Conservation (phyloP, 2,113 vertebrate genomes). For the Ranitomeya variabilis region DNA sequence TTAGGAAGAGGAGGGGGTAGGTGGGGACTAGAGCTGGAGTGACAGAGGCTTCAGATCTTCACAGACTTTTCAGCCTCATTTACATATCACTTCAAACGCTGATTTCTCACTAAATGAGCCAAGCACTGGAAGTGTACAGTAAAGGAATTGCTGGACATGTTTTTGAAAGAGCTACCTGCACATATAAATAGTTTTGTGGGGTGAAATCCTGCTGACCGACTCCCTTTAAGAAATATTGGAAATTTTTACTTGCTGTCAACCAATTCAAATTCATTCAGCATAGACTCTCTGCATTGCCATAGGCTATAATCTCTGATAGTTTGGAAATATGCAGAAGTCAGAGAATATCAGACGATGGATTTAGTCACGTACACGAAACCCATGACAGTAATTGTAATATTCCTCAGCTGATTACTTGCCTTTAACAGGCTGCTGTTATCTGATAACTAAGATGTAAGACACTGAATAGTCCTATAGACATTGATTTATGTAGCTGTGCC, state of each 20-base stretch:
- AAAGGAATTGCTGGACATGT: too few species aligned
- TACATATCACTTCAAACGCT: too few species aligned
- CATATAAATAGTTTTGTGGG: too few species aligned
- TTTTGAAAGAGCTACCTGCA: too few species aligned
- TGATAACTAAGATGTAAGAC: too few species aligned
- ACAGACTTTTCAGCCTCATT: too few species aligned
- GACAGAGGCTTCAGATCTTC: too few species aligned
- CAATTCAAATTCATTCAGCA: not conserved
- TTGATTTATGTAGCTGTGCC: not conserved
- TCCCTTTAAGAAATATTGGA: not conserved
- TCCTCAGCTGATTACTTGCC: not conserved
- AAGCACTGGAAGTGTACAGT: too few species aligned
- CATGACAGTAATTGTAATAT: not conserved
- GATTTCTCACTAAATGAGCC: too few species aligned
- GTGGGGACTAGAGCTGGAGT: too few species aligned
- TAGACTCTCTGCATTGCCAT: not conserved
- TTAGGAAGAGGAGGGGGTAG: too few species aligned
- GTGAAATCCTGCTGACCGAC: too few species aligned
- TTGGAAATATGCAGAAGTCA: not conserved
- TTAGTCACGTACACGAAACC: not conserved
- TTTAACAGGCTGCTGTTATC: not conserved
- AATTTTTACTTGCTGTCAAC: not conserved
- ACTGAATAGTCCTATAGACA: not conserved
- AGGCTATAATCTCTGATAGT: not conserved
- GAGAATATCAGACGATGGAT: not conserved